Evolutionary conservation across 2,888 invertebrate species (phyloP), one percentile per base, ranked within the genome.

Genomic region (Eristalis pertinax): DNA sequence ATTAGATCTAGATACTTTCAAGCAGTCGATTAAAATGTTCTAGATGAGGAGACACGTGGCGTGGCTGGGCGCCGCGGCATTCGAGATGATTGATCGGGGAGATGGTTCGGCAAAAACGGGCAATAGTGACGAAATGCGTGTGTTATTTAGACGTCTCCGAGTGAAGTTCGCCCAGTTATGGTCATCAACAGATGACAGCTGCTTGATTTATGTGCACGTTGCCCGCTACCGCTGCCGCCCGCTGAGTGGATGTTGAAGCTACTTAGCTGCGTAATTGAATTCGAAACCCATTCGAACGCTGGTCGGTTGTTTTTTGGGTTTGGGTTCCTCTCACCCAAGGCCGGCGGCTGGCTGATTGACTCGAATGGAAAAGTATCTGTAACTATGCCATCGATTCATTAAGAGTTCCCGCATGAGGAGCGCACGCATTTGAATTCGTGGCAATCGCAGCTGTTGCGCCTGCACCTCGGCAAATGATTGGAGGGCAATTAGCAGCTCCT

Each of bases 401-500:
- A 72, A 79, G n/a, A n/a, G 84, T 68, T 83, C 84, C 87, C 79
- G 87, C 87, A 87, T 87, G 63, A n/a, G 62, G 41, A 41, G 68
- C 41, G 4, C 69, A 86, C 78, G 75, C 87, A 84, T 73, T 87
- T 87, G 65, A 78, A 78, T 86, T 81, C 32, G 58, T 19, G 29
- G 67, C 11, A 77, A 68, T 78, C 77, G 69, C 77, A 69, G 62
- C 58, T 73, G 76, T 68, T 70, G 65, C 29, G 68, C 13, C 38
- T 56, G 8, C 56, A n/a, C n/a, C 56, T 19, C 19, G 58, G 24
- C 41, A 38, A n/a, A 60, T 62, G 76, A 50, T 76, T 68, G 67
- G 67, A 68, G 60, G 60, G 60, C 26, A 29, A 60, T 60, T 60
- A 60, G 60, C 50, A 50, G 70, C 56, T 56, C 68, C 56, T 56